These are phyloP conservation scores for Barbus barbus DNA, from an alignment of 2,113 vertebrate genomes.

Conservation along the genomic window DNA sequence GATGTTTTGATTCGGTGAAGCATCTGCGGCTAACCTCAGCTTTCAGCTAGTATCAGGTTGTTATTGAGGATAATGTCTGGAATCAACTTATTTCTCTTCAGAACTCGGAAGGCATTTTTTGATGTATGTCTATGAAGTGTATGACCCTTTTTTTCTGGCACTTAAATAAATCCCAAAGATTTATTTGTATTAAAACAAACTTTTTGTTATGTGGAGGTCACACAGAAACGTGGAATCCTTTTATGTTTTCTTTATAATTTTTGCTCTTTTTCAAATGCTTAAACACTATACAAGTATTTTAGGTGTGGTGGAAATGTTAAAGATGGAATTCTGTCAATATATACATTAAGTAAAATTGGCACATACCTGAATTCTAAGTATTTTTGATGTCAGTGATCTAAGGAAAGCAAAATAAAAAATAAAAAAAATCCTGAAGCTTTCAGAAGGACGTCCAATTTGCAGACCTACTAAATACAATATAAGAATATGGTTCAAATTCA, in stretches of 20 bases:
- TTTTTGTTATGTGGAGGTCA: not conserved
- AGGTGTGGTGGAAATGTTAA: too few relatives aligned
- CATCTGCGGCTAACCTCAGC: slow-evolving; percentile 31
- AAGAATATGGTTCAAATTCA: not conserved
- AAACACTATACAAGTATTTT: too few relatives aligned
- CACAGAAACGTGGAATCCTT: not conserved
- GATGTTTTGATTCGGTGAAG: slow-evolving; percentile 54
- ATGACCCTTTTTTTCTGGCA: not conserved
- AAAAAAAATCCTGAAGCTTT: not conserved
- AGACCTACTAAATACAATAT: not conserved
- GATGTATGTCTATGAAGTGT: not conserved
- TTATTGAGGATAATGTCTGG: not conserved
- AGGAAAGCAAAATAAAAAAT: not conserved
- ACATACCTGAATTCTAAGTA: too few relatives aligned
- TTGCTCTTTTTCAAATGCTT: too few relatives aligned
- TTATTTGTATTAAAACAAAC: not conserved
- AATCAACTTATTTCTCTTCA: not conserved
- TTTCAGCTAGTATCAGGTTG: not conserved
- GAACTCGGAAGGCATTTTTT: not conserved
- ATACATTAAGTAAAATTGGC: too few relatives aligned
- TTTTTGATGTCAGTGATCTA: too few relatives aligned
- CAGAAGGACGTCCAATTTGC: not conserved
- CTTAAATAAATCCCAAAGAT: not conserved
- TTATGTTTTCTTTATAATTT: not conserved
- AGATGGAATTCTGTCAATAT: too few relatives aligned